Evolutionary conservation across 1,140 invertebrate species (phyloP).

Genomic region (Diabrotica undecimpunctata): DNA sequence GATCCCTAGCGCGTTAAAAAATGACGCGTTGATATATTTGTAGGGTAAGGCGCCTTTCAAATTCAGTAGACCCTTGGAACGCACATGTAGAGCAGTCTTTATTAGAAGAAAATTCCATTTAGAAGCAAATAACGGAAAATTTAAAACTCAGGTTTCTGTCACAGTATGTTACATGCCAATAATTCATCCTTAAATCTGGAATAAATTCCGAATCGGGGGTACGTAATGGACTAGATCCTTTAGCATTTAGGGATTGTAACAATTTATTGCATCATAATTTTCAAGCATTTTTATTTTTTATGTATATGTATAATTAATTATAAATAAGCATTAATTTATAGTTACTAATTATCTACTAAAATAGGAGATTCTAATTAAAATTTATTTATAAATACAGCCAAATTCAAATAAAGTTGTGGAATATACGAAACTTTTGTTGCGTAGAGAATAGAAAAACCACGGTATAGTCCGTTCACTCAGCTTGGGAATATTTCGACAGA

Average conservation of each 20-base stretch:
- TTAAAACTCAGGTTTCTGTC: conserved; percentile 26
- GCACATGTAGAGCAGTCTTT: conserved; percentile 41
- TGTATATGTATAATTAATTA: no score
- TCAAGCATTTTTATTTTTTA: no score
- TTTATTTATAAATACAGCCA: no score
- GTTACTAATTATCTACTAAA: no score
- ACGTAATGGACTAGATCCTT: neutral
- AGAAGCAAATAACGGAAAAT: conserved; percentile 39
- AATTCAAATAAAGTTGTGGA: no score
- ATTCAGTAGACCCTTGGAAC: conserved; percentile 30
- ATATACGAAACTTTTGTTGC: no score
- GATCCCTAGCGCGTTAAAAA: neutral
- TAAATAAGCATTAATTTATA: no score
- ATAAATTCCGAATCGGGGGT: neutral
- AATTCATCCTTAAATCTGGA: conserved; percentile 17
- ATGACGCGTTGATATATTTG: conserved; percentile 21
- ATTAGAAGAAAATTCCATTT: conserved; percentile 40
- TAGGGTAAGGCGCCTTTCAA: conserved; percentile 29
- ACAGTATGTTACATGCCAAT: conserved; percentile 25
- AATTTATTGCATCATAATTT: no score
- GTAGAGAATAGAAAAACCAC: no score
- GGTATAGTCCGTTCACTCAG: no score
- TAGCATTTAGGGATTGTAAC: neutral
- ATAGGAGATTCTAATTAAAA: no score
- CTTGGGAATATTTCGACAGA: no score